These are phyloP conservation scores for Latrodectus elegans DNA, from an alignment of 2,888 invertebrate genomes.

Conservation along the genomic window DNA sequence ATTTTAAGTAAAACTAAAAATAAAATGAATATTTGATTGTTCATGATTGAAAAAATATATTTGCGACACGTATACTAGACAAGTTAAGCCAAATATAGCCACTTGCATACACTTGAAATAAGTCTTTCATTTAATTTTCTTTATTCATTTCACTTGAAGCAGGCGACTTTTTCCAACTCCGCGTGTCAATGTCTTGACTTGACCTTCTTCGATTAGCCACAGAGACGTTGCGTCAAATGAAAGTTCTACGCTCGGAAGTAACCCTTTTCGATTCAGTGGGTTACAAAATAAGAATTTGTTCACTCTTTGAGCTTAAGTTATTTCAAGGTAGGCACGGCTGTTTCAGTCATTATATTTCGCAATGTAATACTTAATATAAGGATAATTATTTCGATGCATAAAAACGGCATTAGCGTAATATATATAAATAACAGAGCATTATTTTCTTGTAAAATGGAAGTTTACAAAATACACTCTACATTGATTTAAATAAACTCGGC, in stretches of 20 bases:
- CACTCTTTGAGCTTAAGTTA: neutral
- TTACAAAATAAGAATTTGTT: slow-evolving; percentile 4
- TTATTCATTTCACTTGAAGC: neutral
- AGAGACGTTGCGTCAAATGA: slow-evolving; percentile 6
- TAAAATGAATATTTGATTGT: no score
- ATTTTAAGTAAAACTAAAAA: no score
- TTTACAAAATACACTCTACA: no score
- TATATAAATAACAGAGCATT: no score
- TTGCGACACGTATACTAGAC: no score
- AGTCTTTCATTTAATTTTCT: neutral
- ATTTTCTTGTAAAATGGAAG: no score
- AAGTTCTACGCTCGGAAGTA: slow-evolving; percentile 48
- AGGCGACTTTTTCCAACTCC: neutral
- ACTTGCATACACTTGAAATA: slow-evolving; percentile 17
- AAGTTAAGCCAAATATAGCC: neutral
- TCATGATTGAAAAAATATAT: no score
- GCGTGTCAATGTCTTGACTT: slow-evolving; percentile 48
- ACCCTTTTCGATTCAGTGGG: slow-evolving; percentile 38
- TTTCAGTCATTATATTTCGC: neutral
- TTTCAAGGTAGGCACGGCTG: neutral
- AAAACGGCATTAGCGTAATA: no score
- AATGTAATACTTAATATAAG: no score
- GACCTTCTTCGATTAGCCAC: slow-evolving; percentile 30
- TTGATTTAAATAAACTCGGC: no score
- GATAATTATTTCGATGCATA: no score